Evolutionary conservation across 1,140 invertebrate genomes (phyloP).

Genomic region (Panonychus citri): DNA sequence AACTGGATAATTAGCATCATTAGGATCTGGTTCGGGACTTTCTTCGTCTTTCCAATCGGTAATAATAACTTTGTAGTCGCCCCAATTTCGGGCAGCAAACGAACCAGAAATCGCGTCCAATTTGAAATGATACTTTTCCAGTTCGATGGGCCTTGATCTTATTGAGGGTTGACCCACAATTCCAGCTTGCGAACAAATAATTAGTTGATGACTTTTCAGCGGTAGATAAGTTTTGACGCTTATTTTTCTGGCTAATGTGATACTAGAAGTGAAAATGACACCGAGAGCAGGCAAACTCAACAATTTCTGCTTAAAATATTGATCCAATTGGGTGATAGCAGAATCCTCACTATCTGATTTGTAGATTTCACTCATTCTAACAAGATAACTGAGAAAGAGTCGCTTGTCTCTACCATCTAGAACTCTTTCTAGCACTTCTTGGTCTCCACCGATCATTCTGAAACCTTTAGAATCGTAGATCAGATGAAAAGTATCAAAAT

Average conservation of each 20-base stretch:
- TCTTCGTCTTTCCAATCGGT: neutral
- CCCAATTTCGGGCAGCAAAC: neutral
- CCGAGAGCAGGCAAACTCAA: neutral
- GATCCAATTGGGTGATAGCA: no score
- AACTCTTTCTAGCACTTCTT: neutral
- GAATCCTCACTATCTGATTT: neutral
- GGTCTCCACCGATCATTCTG: neutral
- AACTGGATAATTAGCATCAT: neutral
- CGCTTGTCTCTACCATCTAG: neutral
- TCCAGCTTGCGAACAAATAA: neutral
- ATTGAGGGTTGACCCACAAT: neutral
- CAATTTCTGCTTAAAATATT: neutral
- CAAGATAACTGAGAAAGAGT: neutral
- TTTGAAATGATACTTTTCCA: neutral
- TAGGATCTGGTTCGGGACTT: neutral
- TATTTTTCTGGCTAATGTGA: neutral
- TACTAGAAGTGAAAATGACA: neutral
- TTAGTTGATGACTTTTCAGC: neutral
- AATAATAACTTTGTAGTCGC: neutral
- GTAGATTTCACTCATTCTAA: neutral
- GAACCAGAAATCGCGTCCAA: neutral
- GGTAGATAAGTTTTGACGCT: neutral
- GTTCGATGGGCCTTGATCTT: neutral
- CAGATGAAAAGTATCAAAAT: neutral
- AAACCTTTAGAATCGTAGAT: neutral